Evolutionary conservation across 2,113 vertebrate species (phyloP).

Genomic region (Anser brachyrhynchus): DNA sequence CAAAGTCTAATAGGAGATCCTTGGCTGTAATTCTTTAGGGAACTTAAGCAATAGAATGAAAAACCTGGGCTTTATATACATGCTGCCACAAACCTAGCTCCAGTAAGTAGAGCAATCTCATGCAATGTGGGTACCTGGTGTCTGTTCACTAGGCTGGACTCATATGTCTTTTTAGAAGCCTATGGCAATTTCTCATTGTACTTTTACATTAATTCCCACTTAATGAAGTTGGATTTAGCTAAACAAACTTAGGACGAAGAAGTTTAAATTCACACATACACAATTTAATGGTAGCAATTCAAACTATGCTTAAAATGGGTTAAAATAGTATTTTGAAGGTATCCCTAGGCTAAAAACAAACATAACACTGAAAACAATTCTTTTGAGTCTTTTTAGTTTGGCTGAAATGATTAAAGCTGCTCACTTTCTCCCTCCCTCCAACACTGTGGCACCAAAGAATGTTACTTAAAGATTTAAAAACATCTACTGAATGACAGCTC

Average conservation of each 20-base stretch:
- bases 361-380: not conserved
- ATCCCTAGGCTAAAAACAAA: not conserved
- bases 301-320: not conserved
- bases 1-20: not conserved
- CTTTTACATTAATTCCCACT: not conserved
- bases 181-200: not conserved
- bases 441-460: not conserved
- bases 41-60: slow-evolving; percentile 1
- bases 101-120: not conserved
- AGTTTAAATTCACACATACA: not conserved
- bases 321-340: not conserved
- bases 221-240: not conserved
- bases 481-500: slow-evolving; percentile 41
- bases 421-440: not conserved
- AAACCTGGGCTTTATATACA: not conserved
- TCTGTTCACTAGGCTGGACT: not conserved
- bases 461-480: slow-evolving; percentile 15
- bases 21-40: not conserved
- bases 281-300: not conserved
- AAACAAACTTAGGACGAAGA: not conserved
- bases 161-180: not conserved
- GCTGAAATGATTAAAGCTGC: not conserved
- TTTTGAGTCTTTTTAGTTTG: not conserved
- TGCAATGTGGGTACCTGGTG: not conserved
- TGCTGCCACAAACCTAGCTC: not conserved